Conservation (phyloP, 2,797 vertebrate species). For the Phoeniculus purpureus region DNA sequence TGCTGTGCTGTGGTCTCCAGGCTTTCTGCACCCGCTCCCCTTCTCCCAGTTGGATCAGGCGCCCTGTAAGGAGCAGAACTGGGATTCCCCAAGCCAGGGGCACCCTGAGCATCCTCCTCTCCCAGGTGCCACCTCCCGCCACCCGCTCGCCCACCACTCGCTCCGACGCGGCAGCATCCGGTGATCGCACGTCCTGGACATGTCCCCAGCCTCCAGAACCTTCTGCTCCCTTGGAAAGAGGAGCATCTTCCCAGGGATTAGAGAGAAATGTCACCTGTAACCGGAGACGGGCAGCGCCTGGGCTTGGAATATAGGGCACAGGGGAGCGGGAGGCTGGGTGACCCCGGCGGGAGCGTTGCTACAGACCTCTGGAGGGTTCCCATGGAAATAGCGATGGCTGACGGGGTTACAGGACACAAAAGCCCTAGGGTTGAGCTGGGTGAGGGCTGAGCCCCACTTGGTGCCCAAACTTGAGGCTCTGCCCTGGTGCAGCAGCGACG, state of each 20-base stretch:
- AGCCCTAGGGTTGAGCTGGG: not conserved
- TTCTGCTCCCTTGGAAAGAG: constrained; percentile 26
- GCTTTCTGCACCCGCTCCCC: not conserved
- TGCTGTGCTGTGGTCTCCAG: fast-evolving
- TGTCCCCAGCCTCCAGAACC: constrained; percentile 2
- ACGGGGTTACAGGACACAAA: not conserved
- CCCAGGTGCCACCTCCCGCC: not conserved
- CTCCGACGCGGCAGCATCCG: not conserved
- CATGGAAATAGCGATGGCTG: not conserved
- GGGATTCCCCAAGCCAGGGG: fast-evolving
- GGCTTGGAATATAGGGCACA: constrained; percentile 1
- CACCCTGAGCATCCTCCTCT: not conserved
- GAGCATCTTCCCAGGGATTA: constrained; percentile 10
- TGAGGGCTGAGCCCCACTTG: fast-evolving
- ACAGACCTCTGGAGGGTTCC: not conserved
- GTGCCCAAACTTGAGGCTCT: fast-evolving
- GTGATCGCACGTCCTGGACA: not conserved
- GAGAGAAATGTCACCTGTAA: constrained; percentile 58
- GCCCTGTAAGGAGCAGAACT: not conserved
- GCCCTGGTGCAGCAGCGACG: not conserved
- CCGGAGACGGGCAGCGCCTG: not conserved
- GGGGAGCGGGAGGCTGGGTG: not conserved
- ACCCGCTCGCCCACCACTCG: fast-evolving
- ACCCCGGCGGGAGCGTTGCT: not conserved
- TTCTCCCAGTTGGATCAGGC: not conserved